Percentiles rank a stretch among this genome's conserved stretches.
These are phyloP conservation scores for Hestina assimilis DNA, from an alignment of 1,140 invertebrate species.

Conservation along the genomic window DNA sequence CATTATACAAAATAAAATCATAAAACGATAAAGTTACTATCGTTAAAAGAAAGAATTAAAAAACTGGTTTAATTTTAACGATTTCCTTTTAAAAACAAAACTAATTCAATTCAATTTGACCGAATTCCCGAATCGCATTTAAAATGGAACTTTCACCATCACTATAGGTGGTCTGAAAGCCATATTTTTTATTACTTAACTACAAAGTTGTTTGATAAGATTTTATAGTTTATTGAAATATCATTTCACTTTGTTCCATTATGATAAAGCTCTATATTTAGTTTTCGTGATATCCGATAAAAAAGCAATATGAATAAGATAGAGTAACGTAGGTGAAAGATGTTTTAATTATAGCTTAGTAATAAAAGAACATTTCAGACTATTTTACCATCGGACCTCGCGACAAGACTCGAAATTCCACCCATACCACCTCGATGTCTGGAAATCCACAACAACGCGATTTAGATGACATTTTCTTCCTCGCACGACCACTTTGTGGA, in stretches of 20 bases:
- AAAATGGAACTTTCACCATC: slow-evolving; percentile 33
- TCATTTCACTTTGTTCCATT: slow-evolving; percentile 46
- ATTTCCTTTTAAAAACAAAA: slow-evolving; percentile 23
- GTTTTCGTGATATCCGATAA: neutral
- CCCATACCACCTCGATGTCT: too few relatives aligned
- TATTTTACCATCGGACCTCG: too few relatives aligned
- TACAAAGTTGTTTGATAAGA: slow-evolving; percentile 44
- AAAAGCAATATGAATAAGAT: too few relatives aligned
- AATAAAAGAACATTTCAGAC: too few relatives aligned
- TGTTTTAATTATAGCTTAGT: too few relatives aligned
- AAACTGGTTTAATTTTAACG: slow-evolving; percentile 14
- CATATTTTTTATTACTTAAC: slow-evolving; percentile 41
- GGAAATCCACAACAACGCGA: too few relatives aligned
- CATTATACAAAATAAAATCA: neutral
- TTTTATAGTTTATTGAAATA: slow-evolving; percentile 52
- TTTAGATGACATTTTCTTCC: too few relatives aligned
- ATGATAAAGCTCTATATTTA: neutral
- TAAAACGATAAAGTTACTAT: neutral
- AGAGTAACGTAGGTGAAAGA: too few relatives aligned
- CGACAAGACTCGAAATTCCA: too few relatives aligned
- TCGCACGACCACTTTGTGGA: too few relatives aligned
- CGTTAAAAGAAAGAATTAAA: neutral
- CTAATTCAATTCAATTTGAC: slow-evolving; percentile 30
- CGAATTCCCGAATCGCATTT: slow-evolving; percentile 45
- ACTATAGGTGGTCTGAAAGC: slow-evolving; percentile 53